Base-by-base conservation (phyloP, 2,797 vertebrate genomes). In the Leptoclinus maculatus region DNA sequence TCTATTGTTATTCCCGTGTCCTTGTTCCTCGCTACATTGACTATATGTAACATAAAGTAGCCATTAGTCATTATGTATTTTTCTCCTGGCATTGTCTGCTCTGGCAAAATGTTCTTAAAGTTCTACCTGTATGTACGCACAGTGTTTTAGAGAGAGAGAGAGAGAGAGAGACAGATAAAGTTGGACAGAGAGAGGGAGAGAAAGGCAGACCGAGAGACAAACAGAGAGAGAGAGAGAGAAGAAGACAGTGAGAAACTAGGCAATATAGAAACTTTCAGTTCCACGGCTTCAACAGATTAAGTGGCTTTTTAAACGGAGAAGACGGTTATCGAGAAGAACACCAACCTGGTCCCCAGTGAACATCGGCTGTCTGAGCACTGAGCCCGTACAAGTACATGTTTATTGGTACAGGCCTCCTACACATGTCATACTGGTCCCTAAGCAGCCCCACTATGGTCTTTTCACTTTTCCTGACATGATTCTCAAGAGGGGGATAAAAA, bases 281-380 rank as follows among this genome's bases (percentile, higher is more conserved):
- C 27, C 17, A 38, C 43, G 4, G 43, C 54, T 57, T 70, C 8
- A 6, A 2, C 2, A 54, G 51, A 77, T 63, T 62, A 43, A 51
- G 27, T 13, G 53, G 54, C 45, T 74, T 80, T 73, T 67, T 38
- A 74, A 81, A 66, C n/a, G 38, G 62, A 54, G 34, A 51, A 14
- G n/a, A 39, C 51, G 85, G 45, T 81, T 81, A 79, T 83, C 64
- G 66, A 76, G 62, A 74, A 49, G 60, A 74, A 83, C 80, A 78
- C 14, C 58, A 16, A 39, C 25, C 13, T 45, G 34, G 62, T 79
- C 75, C 39, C 77, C 54, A 21, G 71, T 78, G 82, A 80, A n/a
- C 66, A 54, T 39, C 68, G 68, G 41, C 62, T 65, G 21, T 56
- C 36, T 39, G 73, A 79, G 47, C 64, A 43, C 25, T 3, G 47